Base-by-base conservation (phyloP, 2,797 vertebrate genomes). In the Setipinna tenuifilis region DNA sequence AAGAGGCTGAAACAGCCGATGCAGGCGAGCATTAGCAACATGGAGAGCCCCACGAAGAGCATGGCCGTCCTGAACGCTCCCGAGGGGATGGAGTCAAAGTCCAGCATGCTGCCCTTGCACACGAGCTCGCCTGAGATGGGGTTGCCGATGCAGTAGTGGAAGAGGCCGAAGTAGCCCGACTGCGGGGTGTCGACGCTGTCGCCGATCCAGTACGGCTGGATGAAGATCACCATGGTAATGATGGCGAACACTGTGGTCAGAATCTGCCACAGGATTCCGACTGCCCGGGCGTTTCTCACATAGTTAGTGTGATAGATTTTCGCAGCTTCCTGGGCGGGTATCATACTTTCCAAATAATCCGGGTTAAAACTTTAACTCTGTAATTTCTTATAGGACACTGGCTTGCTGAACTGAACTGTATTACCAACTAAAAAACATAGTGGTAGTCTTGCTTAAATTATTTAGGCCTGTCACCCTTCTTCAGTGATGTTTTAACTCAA, bases 221-320 rank as follows among this genome's bases (percentile, higher is more conserved):
- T 97, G 93, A 99, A 99, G 59, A 98, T 96, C 90, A 98, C 98
- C 94, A 98, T 95, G 86, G 96, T 96, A 87, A 99, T 96, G 89
- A 99, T 95, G 0, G 97, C 95, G 85, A 99, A 99, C 91, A 96
- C 98, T 93, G 99, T 97, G 86, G 98, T 99, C 90, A 99, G 97
- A 1, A 98, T 96, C 0, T 96, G 97, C 98, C 98, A 99, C 88
- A 99, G 95, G 23, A 98, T 97, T 0, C 98, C 98, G 86, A 99
- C 94, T 2, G 98, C 98, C 2, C 98, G 92, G 0, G 98, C 94
- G 11, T 99, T 99, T 12, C 98, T 92, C 90, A 99, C 98, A 1
- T 99, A 99, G 94, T 99, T 99, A 87, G 98, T 99, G 91, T 99
- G 98, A 89, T 99, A 99, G 93, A 99, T 99, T 87, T 94, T 97